phyloP scores from a whole-genome alignment of 2,113 vertebrate species.

The Micronycteris hirsuta region DNA sequence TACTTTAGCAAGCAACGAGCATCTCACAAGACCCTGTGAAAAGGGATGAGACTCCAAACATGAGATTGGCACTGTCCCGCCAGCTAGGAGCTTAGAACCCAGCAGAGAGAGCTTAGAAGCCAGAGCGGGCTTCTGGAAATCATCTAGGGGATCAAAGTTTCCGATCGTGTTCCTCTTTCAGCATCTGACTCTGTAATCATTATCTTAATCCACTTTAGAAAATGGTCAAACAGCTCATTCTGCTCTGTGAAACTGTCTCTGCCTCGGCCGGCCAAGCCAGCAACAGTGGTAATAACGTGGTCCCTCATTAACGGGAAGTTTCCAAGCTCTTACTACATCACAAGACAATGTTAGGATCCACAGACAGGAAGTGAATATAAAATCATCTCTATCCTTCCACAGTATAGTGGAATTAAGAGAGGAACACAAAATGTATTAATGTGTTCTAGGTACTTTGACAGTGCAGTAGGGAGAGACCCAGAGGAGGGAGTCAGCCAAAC shows the following conservation, averaged over 20 bases:
- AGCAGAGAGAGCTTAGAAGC: background rate
- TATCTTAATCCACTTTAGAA: background rate
- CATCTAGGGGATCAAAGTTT: background rate
- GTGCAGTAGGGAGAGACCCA: background rate
- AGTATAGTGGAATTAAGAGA: background rate
- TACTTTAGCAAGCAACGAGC: background rate
- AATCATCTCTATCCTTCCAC: background rate
- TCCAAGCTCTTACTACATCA: background rate
- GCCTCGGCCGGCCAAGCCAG: background rate
- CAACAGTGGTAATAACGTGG: background rate
- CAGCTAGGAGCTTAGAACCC: background rate
- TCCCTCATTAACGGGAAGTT: background rate
- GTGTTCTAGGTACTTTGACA: background rate
- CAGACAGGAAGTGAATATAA: background rate
- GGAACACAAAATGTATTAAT: background rate
- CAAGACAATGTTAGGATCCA: background rate
- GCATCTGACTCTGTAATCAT: background rate
- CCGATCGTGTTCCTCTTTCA: background rate
- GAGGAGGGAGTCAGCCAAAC: background rate
- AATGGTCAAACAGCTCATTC: background rate
- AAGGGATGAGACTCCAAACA: background rate
- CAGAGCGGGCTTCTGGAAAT: background rate
- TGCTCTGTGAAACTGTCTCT: background rate
- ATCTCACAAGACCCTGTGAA: background rate
- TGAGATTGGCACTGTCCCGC: background rate